Percentiles rank a stretch among this genome's conserved stretches.
Conservation (phyloP, 2,113 vertebrate species). For the Alces alces region DNA sequence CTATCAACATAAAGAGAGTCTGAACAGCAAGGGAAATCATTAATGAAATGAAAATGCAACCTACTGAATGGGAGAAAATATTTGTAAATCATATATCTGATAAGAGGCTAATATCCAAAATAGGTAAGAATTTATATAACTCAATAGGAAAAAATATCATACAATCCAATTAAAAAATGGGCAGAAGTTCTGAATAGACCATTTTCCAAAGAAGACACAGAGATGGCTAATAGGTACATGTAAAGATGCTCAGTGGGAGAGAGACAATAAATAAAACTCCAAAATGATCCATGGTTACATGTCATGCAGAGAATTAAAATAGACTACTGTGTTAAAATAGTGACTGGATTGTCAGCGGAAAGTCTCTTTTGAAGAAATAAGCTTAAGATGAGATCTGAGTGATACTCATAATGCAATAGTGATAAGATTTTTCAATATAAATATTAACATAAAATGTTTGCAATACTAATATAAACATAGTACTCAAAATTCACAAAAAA, state of each 20-base stretch:
- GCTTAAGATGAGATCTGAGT: conserved; percentile 25
- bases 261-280: not conserved
- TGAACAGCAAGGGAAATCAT: not conserved
- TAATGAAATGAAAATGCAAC: not conserved
- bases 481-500: not conserved
- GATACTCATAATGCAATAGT: not conserved
- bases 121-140: not conserved
- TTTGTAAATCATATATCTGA: not conserved
- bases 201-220: not conserved
- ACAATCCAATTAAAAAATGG: not conserved
- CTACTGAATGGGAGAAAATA: not conserved
- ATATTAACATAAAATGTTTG: not conserved
- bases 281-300: not conserved
- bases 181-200: not conserved
- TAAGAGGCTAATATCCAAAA: not conserved
- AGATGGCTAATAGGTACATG: not conserved
- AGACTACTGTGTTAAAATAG: not conserved
- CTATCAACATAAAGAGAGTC: not conserved
- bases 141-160: not conserved
- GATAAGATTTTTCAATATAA: not conserved
- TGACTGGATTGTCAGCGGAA: not conserved
- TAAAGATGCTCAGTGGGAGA: not conserved
- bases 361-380: conserved; percentile 1
- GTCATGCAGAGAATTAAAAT: conserved; percentile 20
- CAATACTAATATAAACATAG: not conserved